phyloP scores from a whole-genome alignment of 2,888 invertebrate species.

The Morpho deidamia region DNA sequence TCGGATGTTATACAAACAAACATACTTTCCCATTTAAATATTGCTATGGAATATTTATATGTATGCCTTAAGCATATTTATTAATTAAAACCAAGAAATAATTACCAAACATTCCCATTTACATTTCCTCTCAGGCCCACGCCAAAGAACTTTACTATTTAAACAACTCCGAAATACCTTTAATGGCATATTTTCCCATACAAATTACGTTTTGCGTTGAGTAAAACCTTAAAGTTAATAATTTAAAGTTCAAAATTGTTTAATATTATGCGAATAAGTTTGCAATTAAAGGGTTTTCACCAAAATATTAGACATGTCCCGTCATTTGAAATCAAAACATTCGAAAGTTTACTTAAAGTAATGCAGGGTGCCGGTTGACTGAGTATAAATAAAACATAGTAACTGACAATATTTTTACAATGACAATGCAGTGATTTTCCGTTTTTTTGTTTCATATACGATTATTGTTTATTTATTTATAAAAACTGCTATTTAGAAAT shows the following conservation, averaged over 20 bases:
- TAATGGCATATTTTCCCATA: conserved; percentile 12
- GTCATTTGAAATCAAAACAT: conserved; percentile 72
- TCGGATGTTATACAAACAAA: too few relatives aligned
- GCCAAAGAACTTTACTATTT: conserved; percentile 22
- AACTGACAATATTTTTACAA: conserved; percentile 24
- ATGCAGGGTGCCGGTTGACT: conserved; percentile 30
- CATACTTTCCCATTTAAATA: too few relatives aligned
- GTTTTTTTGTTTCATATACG: too few relatives aligned
- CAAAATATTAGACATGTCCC: conserved; percentile 63
- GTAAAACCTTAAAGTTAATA: neutral
- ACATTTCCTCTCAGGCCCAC: conserved; percentile 13
- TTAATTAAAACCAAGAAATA: conserved; percentile 11
- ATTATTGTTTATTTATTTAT: too few relatives aligned
- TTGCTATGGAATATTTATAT: too few relatives aligned
- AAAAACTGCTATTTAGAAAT: too few relatives aligned
- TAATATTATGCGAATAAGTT: neutral
- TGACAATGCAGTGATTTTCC: too few relatives aligned
- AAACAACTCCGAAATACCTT: conserved; percentile 13
- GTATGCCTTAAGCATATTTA: neutral
- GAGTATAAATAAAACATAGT: conserved; percentile 30
- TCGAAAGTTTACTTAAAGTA: conserved; percentile 36
- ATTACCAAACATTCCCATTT: conserved; percentile 17
- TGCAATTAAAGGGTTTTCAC: conserved; percentile 36
- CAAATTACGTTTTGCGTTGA: neutral
- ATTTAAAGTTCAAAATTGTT: conserved; percentile 4